phyloP scores from a whole-genome alignment of 23 tunicate species.

The Halocynthia roretzi region DNA sequence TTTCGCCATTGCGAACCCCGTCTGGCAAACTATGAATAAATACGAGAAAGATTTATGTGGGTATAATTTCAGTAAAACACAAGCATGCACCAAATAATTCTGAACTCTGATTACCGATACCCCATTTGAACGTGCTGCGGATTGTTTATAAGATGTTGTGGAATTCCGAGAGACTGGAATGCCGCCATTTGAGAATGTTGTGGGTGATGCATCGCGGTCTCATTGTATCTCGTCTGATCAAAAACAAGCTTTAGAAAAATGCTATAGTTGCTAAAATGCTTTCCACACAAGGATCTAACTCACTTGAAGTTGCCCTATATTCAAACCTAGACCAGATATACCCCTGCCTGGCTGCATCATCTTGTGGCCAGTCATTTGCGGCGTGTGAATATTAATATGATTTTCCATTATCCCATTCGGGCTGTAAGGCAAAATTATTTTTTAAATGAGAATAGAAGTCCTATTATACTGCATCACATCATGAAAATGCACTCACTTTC shows the following conservation, averaged over 20 bases:
- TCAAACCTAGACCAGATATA: conserved; percentile 36
- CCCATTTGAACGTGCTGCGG: too few relatives aligned
- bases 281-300: background rate
- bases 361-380: conserved; percentile 14
- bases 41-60: too few relatives aligned
- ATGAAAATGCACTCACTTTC: background rate
- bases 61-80: too few relatives aligned
- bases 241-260: too few relatives aligned
- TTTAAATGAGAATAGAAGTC: background rate
- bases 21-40: too few relatives aligned
- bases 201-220: background rate
- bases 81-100: too few relatives aligned
- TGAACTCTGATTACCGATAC: too few relatives aligned
- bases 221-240: background rate
- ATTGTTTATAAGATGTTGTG: conserved; percentile 1
- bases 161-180: conserved; percentile 15
- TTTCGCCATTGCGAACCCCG: too few relatives aligned
- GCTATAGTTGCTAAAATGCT: background rate
- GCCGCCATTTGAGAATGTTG: conserved; percentile 30
- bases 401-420: background rate
- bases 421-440: background rate
- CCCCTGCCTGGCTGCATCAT: conserved; percentile 16
- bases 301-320: conserved; percentile 25
- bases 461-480: background rate
- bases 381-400: conserved; percentile 6